Conservation (phyloP, 35 echinoderm and acorn worm genomes). For the Hemicentrotus pulcherrimus region DNA sequence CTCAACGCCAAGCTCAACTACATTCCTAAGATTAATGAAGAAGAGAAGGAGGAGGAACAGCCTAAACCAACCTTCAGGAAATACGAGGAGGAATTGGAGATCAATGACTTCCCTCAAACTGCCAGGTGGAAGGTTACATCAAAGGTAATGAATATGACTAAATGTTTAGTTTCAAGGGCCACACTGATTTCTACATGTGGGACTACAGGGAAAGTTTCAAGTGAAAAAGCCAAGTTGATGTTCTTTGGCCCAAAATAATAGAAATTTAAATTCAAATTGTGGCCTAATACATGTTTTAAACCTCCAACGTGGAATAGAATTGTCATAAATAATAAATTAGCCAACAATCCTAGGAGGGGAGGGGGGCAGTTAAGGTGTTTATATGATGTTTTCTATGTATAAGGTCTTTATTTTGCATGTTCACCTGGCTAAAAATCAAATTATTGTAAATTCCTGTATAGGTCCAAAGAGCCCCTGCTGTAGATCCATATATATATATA, state of each 20-base stretch:
- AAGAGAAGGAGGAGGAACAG: conserved; percentile 69
- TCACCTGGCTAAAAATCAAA: no score
- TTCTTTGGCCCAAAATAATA: not conserved
- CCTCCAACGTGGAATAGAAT: no score
- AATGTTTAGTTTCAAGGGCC: not conserved
- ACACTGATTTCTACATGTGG: not conserved
- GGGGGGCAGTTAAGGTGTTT: no score
- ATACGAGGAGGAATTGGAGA: conserved; percentile 90
- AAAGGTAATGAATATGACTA: conserved; percentile 73
- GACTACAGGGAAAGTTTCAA: not conserved
- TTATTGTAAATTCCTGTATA: no score
- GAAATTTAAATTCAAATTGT: no score
- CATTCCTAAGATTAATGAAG: conserved; percentile 71
- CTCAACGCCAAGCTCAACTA: conserved; percentile 97
- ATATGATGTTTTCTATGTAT: no score
- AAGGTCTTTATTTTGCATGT: no score
- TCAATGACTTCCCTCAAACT: conserved; percentile 98
- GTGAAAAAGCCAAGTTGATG: not conserved
- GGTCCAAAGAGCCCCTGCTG: no score
- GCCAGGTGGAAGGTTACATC: conserved; percentile 99
- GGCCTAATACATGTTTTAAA: no score
- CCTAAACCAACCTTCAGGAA: conserved; percentile 80
- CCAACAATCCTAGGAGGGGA: no score
- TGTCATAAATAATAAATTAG: no score
- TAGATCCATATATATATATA: no score